Base-by-base conservation (phyloP, 2,888 invertebrate genomes). In the Netelia virgata region DNA sequence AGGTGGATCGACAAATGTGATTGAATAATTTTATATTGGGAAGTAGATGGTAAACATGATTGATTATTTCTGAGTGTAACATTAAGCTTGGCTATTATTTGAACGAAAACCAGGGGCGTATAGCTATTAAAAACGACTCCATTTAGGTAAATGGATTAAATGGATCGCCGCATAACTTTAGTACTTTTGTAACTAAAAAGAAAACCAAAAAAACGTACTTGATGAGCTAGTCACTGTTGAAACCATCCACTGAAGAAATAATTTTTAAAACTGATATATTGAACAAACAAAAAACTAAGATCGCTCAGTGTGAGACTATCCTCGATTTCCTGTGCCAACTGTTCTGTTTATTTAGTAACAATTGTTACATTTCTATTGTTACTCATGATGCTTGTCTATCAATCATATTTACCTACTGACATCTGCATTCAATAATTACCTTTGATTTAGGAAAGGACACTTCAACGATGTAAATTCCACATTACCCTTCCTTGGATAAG, bases 151-250 rank as follows among this genome's bases (percentile, higher is more conserved):
- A 70, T 68, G 73, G 14, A 55, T 82, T 81, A 69, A 68, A 43
- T 57, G 57, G 57, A 73, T 28, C 59, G 20, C 74, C 59, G 20
- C 74, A 64, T 74, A 78, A 84, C 68, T 82, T 78, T 82, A 84
- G 78, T 84, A 84, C 81, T 84, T 84, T 81, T 81, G 77, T 84
- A 84, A 81, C 69, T 36, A 74, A 18, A 64, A 76, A 76, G 66
- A 50, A 20, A 43, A 75, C 18, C 10, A 64, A 0, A 20, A 57
- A 10, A 50, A 41, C 61, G 77, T 74, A 69, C 69, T 84, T 74
- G 74, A 64, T 70, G 84, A 70, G 81, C 77, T 78, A 74, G 80
- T 80, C 80, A 76, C 83, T 76, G 61, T 84, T 80, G 68, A 16
- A 36, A 77, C 69, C 28, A 66, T 77, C 47, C n/a, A 47, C 64